Evolutionary conservation across 2,797 vertebrate species (phyloP).

Genomic region (Anguilla marmorata): DNA sequence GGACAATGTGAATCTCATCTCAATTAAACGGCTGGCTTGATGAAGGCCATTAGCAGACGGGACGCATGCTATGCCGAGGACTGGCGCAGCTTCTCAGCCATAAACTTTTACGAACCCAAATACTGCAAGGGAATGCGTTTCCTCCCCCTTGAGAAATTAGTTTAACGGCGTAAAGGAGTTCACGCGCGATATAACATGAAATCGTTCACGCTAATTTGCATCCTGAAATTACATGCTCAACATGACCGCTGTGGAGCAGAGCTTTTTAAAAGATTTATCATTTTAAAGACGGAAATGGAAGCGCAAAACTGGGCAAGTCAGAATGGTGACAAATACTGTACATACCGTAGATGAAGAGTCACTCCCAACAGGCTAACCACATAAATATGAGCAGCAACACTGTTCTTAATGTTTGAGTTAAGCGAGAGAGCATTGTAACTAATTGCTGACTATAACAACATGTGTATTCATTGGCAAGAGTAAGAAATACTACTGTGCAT

Average conservation of each 20-base stretch:
- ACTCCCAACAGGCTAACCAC: too few species aligned
- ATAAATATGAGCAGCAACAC: too few species aligned
- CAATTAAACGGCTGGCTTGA: not conserved
- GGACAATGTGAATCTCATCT: not conserved
- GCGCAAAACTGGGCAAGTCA: not conserved
- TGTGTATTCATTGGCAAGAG: too few species aligned
- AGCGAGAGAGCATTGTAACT: too few species aligned
- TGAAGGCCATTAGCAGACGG: not conserved
- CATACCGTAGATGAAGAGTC: too few species aligned
- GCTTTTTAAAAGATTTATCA: not conserved
- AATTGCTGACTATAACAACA: too few species aligned
- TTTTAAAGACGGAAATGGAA: not conserved
- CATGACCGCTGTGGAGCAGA: not conserved
- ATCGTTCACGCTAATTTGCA: not conserved
- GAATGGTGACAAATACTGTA: too few species aligned
- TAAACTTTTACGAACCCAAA: not conserved
- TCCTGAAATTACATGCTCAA: too few species aligned
- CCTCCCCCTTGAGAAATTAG: not conserved
- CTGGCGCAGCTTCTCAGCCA: not conserved
- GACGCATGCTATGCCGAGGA: not conserved
- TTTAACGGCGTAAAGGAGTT: not conserved
- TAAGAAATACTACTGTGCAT: too few species aligned
- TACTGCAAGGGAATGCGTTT: not conserved
- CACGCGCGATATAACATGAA: not conserved
- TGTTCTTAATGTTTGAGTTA: too few species aligned